A percentile compares a stretch with the other conserved stretches of the same genome.
Conservation (phyloP, 1,140 invertebrate species). For the Drosophila erecta region DNA sequence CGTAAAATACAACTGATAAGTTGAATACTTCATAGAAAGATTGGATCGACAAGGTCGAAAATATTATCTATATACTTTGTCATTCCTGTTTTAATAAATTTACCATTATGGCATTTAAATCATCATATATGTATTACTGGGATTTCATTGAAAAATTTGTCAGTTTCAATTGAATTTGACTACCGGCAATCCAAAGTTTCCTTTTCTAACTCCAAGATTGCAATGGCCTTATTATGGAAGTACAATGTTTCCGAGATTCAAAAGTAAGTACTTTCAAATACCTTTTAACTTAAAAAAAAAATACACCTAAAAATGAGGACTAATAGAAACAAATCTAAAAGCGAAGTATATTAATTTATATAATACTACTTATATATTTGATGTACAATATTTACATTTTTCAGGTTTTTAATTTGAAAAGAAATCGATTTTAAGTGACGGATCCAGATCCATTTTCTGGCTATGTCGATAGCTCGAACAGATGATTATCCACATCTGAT, state of each 20-base stretch:
- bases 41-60: conserved; percentile 7
- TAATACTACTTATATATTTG: no score
- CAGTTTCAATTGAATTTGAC: no score
- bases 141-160: neutral
- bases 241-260: neutral
- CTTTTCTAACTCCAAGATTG: no score
- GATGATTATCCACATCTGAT: neutral
- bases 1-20: neutral
- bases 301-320: no score
- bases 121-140: neutral
- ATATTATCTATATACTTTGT: neutral
- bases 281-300: neutral
- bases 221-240: neutral
- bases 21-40: neutral
- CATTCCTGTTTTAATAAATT: conserved; percentile 20
- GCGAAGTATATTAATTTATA: neutral
- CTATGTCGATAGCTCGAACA: neutral
- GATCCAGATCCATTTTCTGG: neutral
- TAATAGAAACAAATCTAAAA: neutral
- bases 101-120: conserved; percentile 2
- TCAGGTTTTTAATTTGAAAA: neutral
- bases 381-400: no score
- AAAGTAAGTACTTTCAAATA: conserved; percentile 1
- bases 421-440: neutral
- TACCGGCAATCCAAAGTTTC: no score